Percentiles rank a stretch among this genome's conserved stretches.
Evolutionary conservation across 2,113 vertebrate species (phyloP).

Genomic region (Galeopterus variegatus): DNA sequence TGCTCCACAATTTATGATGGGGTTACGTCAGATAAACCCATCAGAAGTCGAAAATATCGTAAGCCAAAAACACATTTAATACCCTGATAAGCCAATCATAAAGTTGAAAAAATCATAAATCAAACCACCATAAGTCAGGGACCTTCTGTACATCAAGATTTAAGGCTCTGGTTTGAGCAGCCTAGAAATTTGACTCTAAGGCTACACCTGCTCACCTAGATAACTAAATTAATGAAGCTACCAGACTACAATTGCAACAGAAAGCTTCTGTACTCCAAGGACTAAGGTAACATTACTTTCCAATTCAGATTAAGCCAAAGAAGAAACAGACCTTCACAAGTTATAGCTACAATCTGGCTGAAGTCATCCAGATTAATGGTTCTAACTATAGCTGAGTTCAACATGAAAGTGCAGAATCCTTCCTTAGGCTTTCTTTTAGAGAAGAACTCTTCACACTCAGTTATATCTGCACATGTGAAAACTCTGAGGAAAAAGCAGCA

Average conservation of each 20-base stretch:
- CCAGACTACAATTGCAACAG: not conserved
- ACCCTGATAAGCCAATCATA: too few species aligned
- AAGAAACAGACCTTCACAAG: not conserved
- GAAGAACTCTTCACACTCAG: not conserved
- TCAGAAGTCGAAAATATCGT: too few species aligned
- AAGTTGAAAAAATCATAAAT: too few species aligned
- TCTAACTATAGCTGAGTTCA: not conserved
- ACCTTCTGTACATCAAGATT: not conserved
- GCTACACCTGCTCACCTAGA: not conserved
- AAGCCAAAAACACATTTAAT: too few species aligned
- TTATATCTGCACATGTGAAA: not conserved
- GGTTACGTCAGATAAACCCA: too few species aligned
- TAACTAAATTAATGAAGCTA: slow-evolving; percentile 42
- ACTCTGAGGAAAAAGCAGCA: not conserved
- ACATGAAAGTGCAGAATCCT: not conserved
- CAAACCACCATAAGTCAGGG: too few species aligned
- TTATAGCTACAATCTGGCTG: not conserved
- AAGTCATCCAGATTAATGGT: not conserved
- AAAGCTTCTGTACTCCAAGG: not conserved
- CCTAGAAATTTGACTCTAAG: slow-evolving; percentile 12
- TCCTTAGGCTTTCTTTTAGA: not conserved
- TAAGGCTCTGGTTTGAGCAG: not conserved
- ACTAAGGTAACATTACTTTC: not conserved
- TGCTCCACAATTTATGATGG: too few species aligned
- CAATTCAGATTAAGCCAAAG: slow-evolving; percentile 23